Evolutionary conservation across 1,140 invertebrate species (phyloP).

Genomic region (Archegozetes longisetosus): DNA sequence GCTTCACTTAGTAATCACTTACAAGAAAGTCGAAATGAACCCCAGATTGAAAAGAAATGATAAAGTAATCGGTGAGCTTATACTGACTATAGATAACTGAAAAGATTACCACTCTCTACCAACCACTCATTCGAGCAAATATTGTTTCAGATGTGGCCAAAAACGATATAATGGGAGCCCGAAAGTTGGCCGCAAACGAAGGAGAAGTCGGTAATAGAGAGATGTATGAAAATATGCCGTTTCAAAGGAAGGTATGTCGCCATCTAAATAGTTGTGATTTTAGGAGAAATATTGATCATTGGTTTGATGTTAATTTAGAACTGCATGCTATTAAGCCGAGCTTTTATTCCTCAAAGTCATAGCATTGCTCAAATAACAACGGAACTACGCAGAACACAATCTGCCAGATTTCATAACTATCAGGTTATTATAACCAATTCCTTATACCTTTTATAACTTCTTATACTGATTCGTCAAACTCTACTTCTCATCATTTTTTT

Average conservation of each 20-base stretch:
- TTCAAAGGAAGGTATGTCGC: slow-evolving; percentile 15
- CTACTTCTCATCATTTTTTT: not conserved
- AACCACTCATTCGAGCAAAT: too few relatives aligned
- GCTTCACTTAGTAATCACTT: not conserved
- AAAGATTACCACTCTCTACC: too few relatives aligned
- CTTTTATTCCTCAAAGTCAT: too few relatives aligned
- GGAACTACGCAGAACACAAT: slow-evolving; percentile 14
- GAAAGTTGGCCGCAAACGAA: not conserved
- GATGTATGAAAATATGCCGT: slow-evolving; percentile 18
- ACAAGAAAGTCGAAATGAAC: not conserved
- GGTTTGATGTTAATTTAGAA: not conserved
- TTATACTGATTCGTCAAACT: not conserved
- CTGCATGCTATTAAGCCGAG: too few relatives aligned
- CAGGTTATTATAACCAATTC: not conserved
- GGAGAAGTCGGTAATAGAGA: not conserved
- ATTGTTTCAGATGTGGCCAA: not conserved
- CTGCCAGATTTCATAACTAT: slow-evolving; percentile 2
- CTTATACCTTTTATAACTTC: not conserved
- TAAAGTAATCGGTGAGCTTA: slow-evolving; percentile 8
- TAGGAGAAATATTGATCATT: not conserved
- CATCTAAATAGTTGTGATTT: not conserved
- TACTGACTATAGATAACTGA: too few relatives aligned
- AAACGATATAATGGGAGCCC: not conserved
- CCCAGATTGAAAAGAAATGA: slow-evolving; percentile 8
- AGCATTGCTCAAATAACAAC: slow-evolving; percentile 6